Conservation (phyloP, 2,797 vertebrate genomes). For the Zonotrichia albicollis region DNA sequence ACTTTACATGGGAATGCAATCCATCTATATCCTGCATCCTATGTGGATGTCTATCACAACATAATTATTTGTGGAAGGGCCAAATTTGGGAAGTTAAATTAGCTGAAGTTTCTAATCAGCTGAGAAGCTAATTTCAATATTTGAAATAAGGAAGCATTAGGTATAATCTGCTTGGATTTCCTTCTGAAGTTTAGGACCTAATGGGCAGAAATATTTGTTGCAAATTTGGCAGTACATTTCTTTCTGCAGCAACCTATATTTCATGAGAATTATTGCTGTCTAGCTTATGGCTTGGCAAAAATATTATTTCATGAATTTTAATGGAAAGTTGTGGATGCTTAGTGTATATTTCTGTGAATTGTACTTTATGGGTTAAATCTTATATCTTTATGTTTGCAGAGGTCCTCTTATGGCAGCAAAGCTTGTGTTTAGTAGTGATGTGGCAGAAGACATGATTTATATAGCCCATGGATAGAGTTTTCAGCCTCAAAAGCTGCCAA, state of each 20-base stretch:
- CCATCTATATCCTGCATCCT: not conserved
- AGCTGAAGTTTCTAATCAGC: not conserved
- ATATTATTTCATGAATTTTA: constrained; percentile 35
- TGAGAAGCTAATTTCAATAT: not conserved
- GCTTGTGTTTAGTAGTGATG: not conserved
- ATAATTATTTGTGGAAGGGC: not conserved
- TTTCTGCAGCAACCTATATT: not conserved
- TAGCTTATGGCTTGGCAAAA: constrained; percentile 8
- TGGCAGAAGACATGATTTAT: not conserved
- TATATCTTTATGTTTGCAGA: not conserved
- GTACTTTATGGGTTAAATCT: constrained; percentile 14
- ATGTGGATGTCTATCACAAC: not conserved
- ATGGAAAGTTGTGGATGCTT: not conserved
- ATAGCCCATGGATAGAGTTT: not conserved
- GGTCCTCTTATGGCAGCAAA: not conserved
- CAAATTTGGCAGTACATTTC: not conserved
- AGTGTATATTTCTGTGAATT: not conserved
- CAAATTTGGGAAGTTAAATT: not conserved
- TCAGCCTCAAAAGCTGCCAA: not conserved
- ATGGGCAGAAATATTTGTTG: not conserved
- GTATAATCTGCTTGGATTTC: not conserved
- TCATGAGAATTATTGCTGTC: not conserved
- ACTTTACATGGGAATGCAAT: not conserved
- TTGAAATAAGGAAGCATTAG: not conserved
- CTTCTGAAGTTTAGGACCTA: not conserved